Percentiles rank a stretch among this genome's conserved stretches.
Conservation (phyloP, 2,797 vertebrate species). For the Hemitrygon akajei region DNA sequence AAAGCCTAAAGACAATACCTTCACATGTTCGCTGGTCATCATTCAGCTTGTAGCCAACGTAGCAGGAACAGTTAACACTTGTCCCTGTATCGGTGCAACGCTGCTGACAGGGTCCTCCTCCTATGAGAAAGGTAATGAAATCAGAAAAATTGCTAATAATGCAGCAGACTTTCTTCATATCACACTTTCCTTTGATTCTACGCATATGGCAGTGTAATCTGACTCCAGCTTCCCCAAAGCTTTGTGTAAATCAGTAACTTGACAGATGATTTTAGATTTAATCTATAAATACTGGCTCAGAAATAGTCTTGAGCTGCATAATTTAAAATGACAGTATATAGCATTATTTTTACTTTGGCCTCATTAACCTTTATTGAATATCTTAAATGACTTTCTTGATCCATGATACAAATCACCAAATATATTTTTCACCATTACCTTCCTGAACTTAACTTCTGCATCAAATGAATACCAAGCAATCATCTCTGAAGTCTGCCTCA, state of each 20-base stretch:
- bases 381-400: not conserved
- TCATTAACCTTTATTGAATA: not conserved
- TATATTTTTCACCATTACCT: not conserved
- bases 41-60: conserved; percentile 78
- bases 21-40: conserved; percentile 78
- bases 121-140: conserved; percentile 50
- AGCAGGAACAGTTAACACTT: conserved; percentile 73
- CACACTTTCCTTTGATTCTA: not conserved
- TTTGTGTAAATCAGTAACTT: not conserved
- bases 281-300: not conserved
- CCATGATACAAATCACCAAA: not conserved
- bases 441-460: not conserved
- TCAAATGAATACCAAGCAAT: not conserved
- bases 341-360: not conserved
- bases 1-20: conserved; percentile 56
- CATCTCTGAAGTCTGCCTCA: not conserved
- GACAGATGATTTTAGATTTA: conserved; percentile 3
- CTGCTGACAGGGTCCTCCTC: conserved; percentile 75
- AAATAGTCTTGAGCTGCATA: not conserved
- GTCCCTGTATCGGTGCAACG: conserved; percentile 66
- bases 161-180: conserved; percentile 20
- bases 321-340: not conserved
- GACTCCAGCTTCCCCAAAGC: not conserved
- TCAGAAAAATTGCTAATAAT: not conserved
- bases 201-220: not conserved